These are phyloP conservation scores for Caenorhabditis afra DNA, from an alignment of 2,888 invertebrate species.

Conservation along the genomic window DNA sequence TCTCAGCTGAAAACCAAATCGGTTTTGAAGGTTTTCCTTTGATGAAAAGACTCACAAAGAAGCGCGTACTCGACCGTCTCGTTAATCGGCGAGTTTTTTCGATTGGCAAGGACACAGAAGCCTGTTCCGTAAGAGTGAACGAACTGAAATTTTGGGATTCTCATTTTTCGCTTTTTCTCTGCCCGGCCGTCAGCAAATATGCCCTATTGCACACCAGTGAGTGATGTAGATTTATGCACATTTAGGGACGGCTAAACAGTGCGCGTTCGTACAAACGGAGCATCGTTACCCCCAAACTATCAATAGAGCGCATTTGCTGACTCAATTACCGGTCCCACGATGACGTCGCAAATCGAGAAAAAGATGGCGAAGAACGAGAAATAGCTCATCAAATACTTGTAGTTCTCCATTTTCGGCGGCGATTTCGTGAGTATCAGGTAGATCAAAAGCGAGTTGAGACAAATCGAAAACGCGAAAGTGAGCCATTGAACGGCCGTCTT, in stretches of 20 bases:
- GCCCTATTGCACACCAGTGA: not conserved
- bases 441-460: conserved; percentile 32
- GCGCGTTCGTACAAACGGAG: too few relatives aligned
- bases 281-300: too few relatives aligned
- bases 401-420: conserved; percentile 51
- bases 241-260: too few relatives aligned
- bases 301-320: too few relatives aligned
- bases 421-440: conserved; percentile 48
- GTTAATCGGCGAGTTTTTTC: conserved; percentile 7
- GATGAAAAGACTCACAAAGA: conserved; percentile 19
- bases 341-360: conserved; percentile 30
- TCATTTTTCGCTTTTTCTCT: not conserved
- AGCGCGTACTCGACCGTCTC: conserved; percentile 7
- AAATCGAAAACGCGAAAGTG: conserved; percentile 25
- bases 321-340: conserved; percentile 31
- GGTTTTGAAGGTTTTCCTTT: too few relatives aligned
- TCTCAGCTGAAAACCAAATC: too few relatives aligned
- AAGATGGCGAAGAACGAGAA: conserved; percentile 50
- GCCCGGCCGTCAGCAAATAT: too few relatives aligned
- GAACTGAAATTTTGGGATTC: conserved; percentile 27
- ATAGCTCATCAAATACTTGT: conserved; percentile 50
- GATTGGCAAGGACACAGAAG: conserved; percentile 30
- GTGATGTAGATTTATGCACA: too few relatives aligned
- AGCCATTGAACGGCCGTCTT: conserved; percentile 31
- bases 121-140: conserved; percentile 31